These are phyloP conservation scores for Erannis defoliaria DNA, from an alignment of 2,888 invertebrate genomes.

Conservation along the genomic window DNA sequence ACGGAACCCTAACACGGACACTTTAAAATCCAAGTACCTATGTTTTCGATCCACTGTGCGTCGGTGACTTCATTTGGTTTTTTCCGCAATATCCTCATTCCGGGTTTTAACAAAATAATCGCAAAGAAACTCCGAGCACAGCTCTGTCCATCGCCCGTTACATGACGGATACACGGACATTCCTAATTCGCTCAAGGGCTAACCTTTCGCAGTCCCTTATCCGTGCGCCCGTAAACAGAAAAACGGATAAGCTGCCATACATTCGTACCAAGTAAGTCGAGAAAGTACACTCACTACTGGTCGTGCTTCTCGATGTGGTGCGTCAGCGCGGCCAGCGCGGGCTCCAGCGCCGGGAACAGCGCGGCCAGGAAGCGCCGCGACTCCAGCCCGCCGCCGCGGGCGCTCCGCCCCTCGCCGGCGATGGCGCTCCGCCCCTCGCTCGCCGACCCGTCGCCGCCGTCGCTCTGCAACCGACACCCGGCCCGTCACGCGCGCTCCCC, in stretches of 20 bases:
- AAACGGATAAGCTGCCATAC: too few relatives aligned
- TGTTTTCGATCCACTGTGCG: too few relatives aligned
- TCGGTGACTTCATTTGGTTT: too few relatives aligned
- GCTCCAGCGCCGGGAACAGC: slow-evolving; percentile 95
- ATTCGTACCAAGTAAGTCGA: too few relatives aligned
- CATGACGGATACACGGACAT: too few relatives aligned
- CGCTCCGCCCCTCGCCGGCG: neutral
- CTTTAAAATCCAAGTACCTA: too few relatives aligned
- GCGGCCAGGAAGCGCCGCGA: slow-evolving; percentile 95
- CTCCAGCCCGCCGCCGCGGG: slow-evolving; percentile 73
- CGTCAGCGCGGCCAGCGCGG: slow-evolving; percentile 94
- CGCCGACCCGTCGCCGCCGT: slow-evolving; percentile 1
- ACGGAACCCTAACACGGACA: too few relatives aligned
- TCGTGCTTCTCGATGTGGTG: slow-evolving; percentile 95
- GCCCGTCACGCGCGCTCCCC: neutral
- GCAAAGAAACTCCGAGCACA: too few relatives aligned
- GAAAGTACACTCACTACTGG: slow-evolving; percentile 91
- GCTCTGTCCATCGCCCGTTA: too few relatives aligned
- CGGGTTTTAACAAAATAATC: too few relatives aligned
- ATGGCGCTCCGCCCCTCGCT: neutral
- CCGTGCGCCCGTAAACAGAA: neutral
- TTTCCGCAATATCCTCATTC: too few relatives aligned
- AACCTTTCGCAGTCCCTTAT: neutral
- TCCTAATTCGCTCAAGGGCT: too few relatives aligned
- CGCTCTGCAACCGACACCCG: neutral